Evolutionary conservation across 2,113 vertebrate species (phyloP), one percentile per base, ranked within the genome.

Genomic region (Myocastor coypus): DNA sequence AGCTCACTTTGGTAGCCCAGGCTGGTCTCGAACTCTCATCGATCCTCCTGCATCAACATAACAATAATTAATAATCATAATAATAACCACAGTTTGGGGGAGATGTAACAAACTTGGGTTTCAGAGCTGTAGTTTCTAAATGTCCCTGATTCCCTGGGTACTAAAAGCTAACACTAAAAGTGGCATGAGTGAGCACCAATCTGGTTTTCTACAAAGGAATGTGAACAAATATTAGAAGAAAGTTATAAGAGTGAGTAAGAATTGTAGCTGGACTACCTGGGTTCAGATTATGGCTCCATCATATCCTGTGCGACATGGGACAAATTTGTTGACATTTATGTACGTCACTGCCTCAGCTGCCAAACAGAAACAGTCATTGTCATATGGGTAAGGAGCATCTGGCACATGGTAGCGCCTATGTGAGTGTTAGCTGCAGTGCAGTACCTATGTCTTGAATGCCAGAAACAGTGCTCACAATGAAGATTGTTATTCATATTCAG

Each of bases 121-220:
- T 86, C 63, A 87, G 57, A 66, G 92, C 34, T 89, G 40, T 61
- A 86, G 32, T 89, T 59, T 95, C 75, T 28, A 75, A 96, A 94
- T 81, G 13, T 78, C 63, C 52, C 68, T 0, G 22, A 91, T 83
- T 97, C 20, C 37, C 75, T 92, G 59, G 40, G 50, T 89, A 86
- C 63, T 95, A 40, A 95, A 95, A 95, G 88, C 61, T 97, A 83
- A 34, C n/a, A 81, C 61, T 97, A 83, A 34, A 32, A 81, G 73
- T 92, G 4, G 89, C 63, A 91, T 68, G 37, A 93, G 64, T 40
- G n/a, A 88, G 61, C n/a, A 34, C 57, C 90, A 75, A 85, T 75
- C 28, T 86, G 91, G n/a, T 37, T 90, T 96, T 86, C 63, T 81
- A 89, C 24, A 91, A 89, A 96, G 26, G 66, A 92, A 86, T 13